A percentile compares a stretch with the other conserved stretches of the same genome.
These are phyloP conservation scores for Blastobasis lacticolella DNA, from an alignment of 2,888 invertebrate species.

Conservation along the genomic window DNA sequence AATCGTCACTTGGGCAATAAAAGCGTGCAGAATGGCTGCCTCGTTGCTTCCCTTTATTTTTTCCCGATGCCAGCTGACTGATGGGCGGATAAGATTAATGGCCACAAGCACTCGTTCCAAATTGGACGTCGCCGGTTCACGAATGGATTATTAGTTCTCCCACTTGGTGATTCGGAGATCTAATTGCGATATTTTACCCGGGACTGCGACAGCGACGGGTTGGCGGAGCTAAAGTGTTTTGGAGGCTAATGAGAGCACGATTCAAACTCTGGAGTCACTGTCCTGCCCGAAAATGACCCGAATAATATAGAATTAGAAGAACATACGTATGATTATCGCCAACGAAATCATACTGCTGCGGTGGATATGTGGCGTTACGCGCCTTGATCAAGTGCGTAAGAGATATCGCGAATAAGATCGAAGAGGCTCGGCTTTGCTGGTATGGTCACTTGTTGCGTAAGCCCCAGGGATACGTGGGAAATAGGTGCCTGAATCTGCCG, in stretches of 20 bases:
- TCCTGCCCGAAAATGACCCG: too few relatives aligned
- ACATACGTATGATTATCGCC: too few relatives aligned
- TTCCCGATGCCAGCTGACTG: slow-evolving; percentile 32
- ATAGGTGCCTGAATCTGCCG: too few relatives aligned
- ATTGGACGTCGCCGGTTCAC: slow-evolving; percentile 35
- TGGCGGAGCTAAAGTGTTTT: too few relatives aligned
- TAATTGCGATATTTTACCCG: slow-evolving; percentile 41
- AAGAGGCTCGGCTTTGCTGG: slow-evolving; percentile 33
- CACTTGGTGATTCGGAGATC: slow-evolving; percentile 15
- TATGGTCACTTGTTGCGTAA: too few relatives aligned
- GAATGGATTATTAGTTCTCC: slow-evolving; percentile 53
- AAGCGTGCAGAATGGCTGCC: background rate
- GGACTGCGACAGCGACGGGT: too few relatives aligned
- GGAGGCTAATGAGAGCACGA: too few relatives aligned
- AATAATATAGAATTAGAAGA: too few relatives aligned
- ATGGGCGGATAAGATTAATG: slow-evolving; percentile 57
- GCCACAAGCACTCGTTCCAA: slow-evolving; percentile 40
- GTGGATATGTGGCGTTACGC: too few relatives aligned
- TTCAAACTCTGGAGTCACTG: too few relatives aligned
- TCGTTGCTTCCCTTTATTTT: slow-evolving; percentile 24
- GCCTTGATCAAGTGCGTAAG: slow-evolving; percentile 42
- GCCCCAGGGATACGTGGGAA: too few relatives aligned
- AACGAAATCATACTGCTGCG: too few relatives aligned
- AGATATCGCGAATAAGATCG: slow-evolving; percentile 16
- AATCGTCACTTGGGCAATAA: background rate